These are phyloP conservation scores for Nothura maculosa DNA, from an alignment of 2,797 vertebrate species.

Conservation along the genomic window DNA sequence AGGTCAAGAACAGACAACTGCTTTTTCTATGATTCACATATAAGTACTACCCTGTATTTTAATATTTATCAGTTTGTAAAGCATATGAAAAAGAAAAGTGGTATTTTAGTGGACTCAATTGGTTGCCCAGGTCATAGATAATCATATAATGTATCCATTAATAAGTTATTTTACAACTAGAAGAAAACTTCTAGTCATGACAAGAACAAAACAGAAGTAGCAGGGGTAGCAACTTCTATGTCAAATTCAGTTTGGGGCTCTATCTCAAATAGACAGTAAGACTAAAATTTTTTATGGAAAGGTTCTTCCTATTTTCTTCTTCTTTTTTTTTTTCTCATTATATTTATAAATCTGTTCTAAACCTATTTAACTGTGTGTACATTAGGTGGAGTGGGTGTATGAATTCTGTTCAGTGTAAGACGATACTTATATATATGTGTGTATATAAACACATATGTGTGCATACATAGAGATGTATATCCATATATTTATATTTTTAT, in stretches of 20 bases:
- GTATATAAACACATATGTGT: background rate
- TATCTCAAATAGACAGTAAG: background rate
- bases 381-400: background rate
- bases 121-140: background rate
- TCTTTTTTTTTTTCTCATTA: background rate
- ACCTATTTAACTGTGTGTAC: background rate
- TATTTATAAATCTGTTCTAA: background rate
- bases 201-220: background rate
- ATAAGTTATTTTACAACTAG: background rate
- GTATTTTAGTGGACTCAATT: background rate
- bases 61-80: background rate
- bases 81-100: background rate
- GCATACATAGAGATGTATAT: no score
- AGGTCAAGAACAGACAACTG: background rate
- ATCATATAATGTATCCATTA: background rate
- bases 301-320: background rate
- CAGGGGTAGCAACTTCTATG: background rate
- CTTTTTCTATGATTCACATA: rapidly evolving
- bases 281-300: background rate
- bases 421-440: background rate
- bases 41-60: background rate
- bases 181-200: background rate
- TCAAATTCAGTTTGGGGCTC: background rate
- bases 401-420: background rate
- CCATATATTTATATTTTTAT: background rate